A percentile compares a stretch with the other conserved stretches of the same genome.
These are phyloP conservation scores for Cataglyphis rosenhaueri DNA, from an alignment of 2,888 invertebrate genomes.

Conservation along the genomic window DNA sequence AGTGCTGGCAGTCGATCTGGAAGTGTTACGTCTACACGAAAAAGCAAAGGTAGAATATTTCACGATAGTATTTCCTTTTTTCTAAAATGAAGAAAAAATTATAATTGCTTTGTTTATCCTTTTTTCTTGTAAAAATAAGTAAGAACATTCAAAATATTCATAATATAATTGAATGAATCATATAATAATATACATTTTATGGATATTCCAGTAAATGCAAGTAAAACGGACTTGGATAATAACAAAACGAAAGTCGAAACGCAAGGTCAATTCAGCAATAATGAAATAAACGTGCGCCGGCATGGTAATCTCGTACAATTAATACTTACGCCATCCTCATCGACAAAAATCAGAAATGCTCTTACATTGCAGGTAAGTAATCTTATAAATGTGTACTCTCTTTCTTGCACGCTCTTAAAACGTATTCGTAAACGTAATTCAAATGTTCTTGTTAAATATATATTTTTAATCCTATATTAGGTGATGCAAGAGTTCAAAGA, in stretches of 20 bases:
- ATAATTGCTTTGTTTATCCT: background rate
- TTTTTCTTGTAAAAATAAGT: slow-evolving; percentile 5
- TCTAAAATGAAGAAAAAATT: slow-evolving; percentile 2
- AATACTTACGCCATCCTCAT: slow-evolving; percentile 87
- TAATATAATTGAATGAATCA: background rate
- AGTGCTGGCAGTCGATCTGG: slow-evolving; percentile 69
- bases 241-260: slow-evolving; percentile 76
- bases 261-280: slow-evolving; percentile 82
- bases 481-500: slow-evolving; percentile 92
- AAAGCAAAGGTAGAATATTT: slow-evolving; percentile 76
- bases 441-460: background rate
- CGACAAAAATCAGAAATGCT: slow-evolving; percentile 88
- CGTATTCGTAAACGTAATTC: too few relatives aligned
- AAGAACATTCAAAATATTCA: slow-evolving; percentile 6
- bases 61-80: slow-evolving; percentile 13
- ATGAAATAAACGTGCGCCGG: slow-evolving; percentile 87
- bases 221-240: slow-evolving; percentile 70
- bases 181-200: slow-evolving; percentile 29
- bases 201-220: slow-evolving; percentile 71
- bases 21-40: slow-evolving; percentile 72
- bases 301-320: slow-evolving; percentile 89
- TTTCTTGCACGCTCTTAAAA: background rate
- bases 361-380: slow-evolving; percentile 88
- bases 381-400: background rate
- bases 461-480: slow-evolving; percentile 84